Evolutionary conservation across 1,140 invertebrate species (phyloP), one percentile per base, ranked within the genome.

Genomic region (Drosophila truncata): DNA sequence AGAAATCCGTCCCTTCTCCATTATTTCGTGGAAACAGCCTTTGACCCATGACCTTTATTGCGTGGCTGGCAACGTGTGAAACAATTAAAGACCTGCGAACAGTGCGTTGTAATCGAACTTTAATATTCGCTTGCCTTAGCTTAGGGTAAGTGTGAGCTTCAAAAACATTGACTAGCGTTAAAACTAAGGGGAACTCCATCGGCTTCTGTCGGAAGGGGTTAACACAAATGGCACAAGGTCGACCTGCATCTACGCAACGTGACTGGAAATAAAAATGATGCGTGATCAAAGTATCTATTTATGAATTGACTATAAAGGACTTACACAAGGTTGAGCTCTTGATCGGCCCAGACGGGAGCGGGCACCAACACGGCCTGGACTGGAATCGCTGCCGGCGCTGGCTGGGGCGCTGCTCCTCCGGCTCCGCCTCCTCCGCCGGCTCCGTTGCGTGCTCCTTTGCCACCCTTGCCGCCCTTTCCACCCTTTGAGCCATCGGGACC

Each of bases 321-420:
- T 76, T 71, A 90, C 81, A 83, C 23, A 29, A 72, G 8, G 71
- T 85, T 90, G 14, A 25, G 29, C 58, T 90, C 85, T 42, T 46
- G 79, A 1, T 69, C 71, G 1, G 66, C 52, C 85, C 85, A 90
- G 10, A 88, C 85, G 14, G 85, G 84, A 6, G 85, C 85, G 20
- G 85, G 84, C 6, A 75, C 18, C 2, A 78, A 4, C 5, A 78
- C 27, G 7, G 78, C 50, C 14, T 39, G 49, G 10, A 62, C 59
- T 16, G 84, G 65, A 47, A 60, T n/a, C 13, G 49, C 39, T 10
- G 58, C 31, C 16, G 69, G 46, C 16, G 44, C 57, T 4, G 78
- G 78, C 23, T 93, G 60, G 66, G 93, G 91, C 37, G 77, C 93
- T 86, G 93, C 80, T 75, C 62, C 93, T 79, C 58, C 93, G 73